phyloP scores from a whole-genome alignment of 2,797 vertebrate genomes.

The Tachyglossus aculeatus region DNA sequence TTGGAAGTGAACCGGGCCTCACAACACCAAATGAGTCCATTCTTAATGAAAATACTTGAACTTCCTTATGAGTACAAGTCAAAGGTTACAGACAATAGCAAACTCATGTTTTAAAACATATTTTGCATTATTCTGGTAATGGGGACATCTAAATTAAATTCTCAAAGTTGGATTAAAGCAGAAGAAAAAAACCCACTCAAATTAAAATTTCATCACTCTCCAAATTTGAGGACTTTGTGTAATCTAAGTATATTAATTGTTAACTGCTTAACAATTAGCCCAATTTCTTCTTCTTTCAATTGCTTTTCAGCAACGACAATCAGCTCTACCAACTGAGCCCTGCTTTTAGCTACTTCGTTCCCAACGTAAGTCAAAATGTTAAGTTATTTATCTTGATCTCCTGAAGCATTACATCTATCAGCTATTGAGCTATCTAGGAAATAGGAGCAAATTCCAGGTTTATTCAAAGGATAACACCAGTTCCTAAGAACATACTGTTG shows the following conservation, averaged over 20 bases:
- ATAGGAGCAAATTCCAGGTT: too few species aligned
- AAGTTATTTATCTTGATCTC: too few species aligned
- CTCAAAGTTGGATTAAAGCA: slow-evolving; percentile 43
- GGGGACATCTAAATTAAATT: slow-evolving; percentile 45
- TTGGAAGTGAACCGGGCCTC: neutral
- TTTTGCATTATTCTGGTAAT: slow-evolving; percentile 29
- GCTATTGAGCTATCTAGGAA: too few species aligned
- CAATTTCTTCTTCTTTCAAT: neutral
- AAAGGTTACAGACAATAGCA: slow-evolving; percentile 26
- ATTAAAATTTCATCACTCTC: slow-evolving; percentile 11
- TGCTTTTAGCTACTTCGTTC: neutral
- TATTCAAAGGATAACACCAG: too few species aligned
- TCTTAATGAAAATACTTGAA: slow-evolving; percentile 22
- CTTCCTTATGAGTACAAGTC: slow-evolving; percentile 31
- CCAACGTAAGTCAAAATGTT: too few species aligned
- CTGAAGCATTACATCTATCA: too few species aligned
- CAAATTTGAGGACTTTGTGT: slow-evolving; percentile 2
- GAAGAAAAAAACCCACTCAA: slow-evolving; percentile 23
- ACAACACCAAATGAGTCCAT: neutral
- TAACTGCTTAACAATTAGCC: too few species aligned
- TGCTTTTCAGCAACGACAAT: slow-evolving; percentile 10
- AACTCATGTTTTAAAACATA: slow-evolving; percentile 24
- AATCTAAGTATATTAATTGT: neutral
- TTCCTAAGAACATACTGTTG: too few species aligned
- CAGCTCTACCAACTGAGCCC: neutral